Base-by-base conservation (phyloP, 2,113 vertebrate species). In the Callopanchax toddi region DNA sequence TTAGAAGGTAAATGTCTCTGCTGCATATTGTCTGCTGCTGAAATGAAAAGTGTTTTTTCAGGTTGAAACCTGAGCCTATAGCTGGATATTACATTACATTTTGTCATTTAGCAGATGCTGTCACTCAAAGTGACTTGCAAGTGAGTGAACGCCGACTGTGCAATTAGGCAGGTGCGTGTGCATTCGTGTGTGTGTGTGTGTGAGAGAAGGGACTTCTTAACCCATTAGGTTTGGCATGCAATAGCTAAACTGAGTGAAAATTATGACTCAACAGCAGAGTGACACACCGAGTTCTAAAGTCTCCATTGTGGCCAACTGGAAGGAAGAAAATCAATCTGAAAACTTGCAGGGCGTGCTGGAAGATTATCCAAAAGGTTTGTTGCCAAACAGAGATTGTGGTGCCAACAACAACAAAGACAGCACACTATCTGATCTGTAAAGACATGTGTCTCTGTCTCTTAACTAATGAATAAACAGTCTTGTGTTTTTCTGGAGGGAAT, bases 331-430 rank as follows among this genome's bases (percentile, higher is more conserved):
- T 66, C 23, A 52, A 52, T 65, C n/a, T 36, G 6, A 68, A 74
- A 77, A 68, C 32, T 51, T 50, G 60, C 16, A 49, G 18, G 21
- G 13, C 18, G 20, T 36, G 61, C 58, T 48, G 22, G 46, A 67
- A 66, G 64, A 73, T 51, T 13, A 61, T 58, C 55, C 36, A 42
- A 34, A 65, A 25, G 36, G 49, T 51, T 50, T 64, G 42, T 36
- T 37, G 72, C 68, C 25, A 46, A 60, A 72, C 37, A 52, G 48
- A 68, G 49, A 75, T n/a, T 17, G 10, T 11, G 29, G 40, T 61
- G 65, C 60, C 65, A 63, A 67, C 17, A 61, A 58, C 61, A 75
- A 71, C 23, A 60, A 46, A 48, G 34, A 12, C 67, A 36, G 49
- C 44, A n/a, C 36, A 37, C 11, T 43, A 49, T 63, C 55, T 67